Base-by-base conservation (phyloP, 2,888 invertebrate genomes). In the Drosophila leonis region DNA sequence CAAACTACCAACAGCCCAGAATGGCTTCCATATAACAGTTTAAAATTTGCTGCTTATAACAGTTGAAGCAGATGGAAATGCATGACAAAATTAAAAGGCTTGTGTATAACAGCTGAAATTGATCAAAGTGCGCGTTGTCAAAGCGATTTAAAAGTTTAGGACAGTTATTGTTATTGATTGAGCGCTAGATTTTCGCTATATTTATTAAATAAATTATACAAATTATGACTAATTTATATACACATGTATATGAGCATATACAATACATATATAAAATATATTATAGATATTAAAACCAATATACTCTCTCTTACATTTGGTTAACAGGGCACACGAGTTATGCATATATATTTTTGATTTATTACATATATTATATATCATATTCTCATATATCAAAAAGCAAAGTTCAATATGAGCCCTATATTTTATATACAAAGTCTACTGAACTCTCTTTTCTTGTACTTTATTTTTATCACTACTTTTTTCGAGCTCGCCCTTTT, bases 401-500 rank as follows among this genome's bases (percentile, higher is more conserved):
- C n/a, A 37, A 31, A 65, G 39, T 42, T 70, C 33, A 49, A 54
- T 52, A 33, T 41, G 42, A 6, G 7, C 31, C 29, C 52, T 15
- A 51, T 49, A 64, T 51, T 64, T 33, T 9, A 24, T 44, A 31
- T 54, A 4, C 27, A 37, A 52, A 68, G 79, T 72, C 75, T 75
- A 62, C 51, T 69, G 73, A 78, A 69, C 72, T 48, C 52, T 4
- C 4, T 15, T 62, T 54, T 37, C 44, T 60, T 65, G 33, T 49
- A 10, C 20, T 15, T 24, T 12, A 31, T 18, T 29, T 65, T 72
- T 75, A 63, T 75, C 72, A 37, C 31, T 31, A 29, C 6, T 13
- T 46, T 61, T 59, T 65, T 51, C 8, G 12, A 13, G 20, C 20
- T 15, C 41, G 15, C 24, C n/a, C 18, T 44, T 42, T 20, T 31